Evolutionary conservation across 2,888 invertebrate species (phyloP).

Genomic region (Sarcophaga variegata): DNA sequence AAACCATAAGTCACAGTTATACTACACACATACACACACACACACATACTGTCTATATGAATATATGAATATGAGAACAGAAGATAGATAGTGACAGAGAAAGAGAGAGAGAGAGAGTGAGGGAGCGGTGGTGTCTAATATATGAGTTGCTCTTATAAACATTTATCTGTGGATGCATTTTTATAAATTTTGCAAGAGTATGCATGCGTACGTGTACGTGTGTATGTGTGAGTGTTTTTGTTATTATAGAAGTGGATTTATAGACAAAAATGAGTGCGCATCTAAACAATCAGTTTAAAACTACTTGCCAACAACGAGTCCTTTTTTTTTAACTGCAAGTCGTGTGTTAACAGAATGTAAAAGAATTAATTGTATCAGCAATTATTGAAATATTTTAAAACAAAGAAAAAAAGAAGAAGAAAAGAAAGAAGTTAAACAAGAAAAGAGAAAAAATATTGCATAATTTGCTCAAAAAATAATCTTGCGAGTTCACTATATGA

Average conservation of each 20-base stretch:
- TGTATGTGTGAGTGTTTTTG: slow-evolving; percentile 39
- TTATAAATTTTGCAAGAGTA: neutral
- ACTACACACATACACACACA: neutral
- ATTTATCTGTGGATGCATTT: slow-evolving; percentile 19
- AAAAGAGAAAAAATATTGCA: neutral
- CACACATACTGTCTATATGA: neutral
- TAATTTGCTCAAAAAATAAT: neutral
- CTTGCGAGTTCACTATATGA: too few relatives aligned
- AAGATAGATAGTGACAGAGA: too few relatives aligned
- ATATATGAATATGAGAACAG: slow-evolving; percentile 7
- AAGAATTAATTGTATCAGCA: neutral
- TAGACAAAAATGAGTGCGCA: slow-evolving; percentile 58
- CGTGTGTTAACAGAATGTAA: neutral
- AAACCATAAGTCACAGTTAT: slow-evolving; percentile 28
- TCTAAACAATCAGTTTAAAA: slow-evolving; percentile 49
- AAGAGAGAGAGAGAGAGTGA: too few relatives aligned
- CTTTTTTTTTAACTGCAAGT: neutral
- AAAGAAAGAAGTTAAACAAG: neutral
- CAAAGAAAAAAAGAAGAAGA: neutral
- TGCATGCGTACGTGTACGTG: neutral
- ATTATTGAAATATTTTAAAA: neutral
- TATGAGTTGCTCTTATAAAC: neutral
- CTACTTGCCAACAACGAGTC: slow-evolving; percentile 12
- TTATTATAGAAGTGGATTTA: slow-evolving; percentile 59
- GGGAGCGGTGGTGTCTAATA: slow-evolving; percentile 9